These are phyloP conservation scores for Petrocephalus microphthalmus DNA, from an alignment of 2,113 vertebrate genomes.

Conservation along the genomic window DNA sequence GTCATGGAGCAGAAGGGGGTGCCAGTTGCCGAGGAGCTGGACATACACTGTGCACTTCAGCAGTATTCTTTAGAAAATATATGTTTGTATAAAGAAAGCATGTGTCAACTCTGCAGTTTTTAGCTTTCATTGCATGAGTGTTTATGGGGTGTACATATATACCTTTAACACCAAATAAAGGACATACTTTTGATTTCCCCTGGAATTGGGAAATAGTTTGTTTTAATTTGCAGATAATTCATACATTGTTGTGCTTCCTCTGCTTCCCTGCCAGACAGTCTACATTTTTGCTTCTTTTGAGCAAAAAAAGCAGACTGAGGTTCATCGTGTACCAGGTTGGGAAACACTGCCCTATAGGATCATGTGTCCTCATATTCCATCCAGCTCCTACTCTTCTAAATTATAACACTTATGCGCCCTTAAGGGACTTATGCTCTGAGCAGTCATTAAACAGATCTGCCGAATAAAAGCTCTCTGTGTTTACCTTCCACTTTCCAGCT, in stretches of 20 bases:
- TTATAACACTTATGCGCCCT: neutral
- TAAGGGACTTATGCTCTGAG: neutral
- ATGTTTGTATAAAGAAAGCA: neutral
- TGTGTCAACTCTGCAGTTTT: neutral
- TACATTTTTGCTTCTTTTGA: too few relatives aligned
- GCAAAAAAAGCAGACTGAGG: neutral
- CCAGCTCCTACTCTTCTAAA: neutral
- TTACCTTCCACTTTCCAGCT: constrained; percentile 32
- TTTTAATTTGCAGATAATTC: neutral
- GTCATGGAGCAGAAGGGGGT: neutral
- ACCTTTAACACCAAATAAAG: neutral
- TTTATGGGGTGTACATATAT: neutral
- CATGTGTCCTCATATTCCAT: neutral
- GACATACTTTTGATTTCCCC: neutral
- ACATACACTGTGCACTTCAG: neutral
- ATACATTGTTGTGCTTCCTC: neutral
- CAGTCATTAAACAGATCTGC: constrained; percentile 37
- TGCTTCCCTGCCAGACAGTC: neutral
- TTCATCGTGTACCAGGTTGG: neutral
- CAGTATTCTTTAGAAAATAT: neutral
- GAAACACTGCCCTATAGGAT: neutral
- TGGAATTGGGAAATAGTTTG: neutral
- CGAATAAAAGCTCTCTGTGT: constrained; percentile 10
- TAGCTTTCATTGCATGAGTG: neutral
- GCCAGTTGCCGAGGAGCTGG: neutral